Percentiles rank a stretch among this genome's conserved stretches.
phyloP scores from a whole-genome alignment of 2,797 vertebrate genomes.

The Merluccius polli region DNA sequence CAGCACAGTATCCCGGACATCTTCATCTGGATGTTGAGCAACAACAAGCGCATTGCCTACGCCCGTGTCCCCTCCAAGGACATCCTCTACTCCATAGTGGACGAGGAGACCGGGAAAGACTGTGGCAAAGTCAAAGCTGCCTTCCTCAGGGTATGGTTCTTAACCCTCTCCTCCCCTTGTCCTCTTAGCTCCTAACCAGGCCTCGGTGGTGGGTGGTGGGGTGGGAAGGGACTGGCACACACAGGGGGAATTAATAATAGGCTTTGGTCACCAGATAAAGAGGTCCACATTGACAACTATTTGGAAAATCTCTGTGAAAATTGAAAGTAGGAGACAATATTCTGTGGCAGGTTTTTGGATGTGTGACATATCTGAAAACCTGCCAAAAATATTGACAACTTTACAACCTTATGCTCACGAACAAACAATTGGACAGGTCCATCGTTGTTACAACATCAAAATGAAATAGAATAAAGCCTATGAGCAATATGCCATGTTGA shows the following conservation, averaged over 20 bases:
- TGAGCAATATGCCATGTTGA: not conserved
- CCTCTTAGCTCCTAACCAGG: not conserved
- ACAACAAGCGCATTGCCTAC: constrained; percentile 89
- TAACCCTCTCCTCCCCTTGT: not conserved
- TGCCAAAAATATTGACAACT: no score
- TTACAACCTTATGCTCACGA: no score
- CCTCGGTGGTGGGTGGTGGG: not conserved
- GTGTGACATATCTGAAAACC: no score
- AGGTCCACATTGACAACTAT: not conserved
- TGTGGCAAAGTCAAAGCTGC: constrained; percentile 93
- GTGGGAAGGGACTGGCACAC: no score
- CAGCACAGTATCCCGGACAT: constrained; percentile 94
- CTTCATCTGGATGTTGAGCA: constrained; percentile 97
- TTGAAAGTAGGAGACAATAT: not conserved
- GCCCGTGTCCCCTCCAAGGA: constrained; percentile 91
- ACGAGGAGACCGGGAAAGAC: constrained; percentile 93
- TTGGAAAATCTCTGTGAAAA: not conserved
- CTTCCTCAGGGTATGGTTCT: constrained; percentile 84
- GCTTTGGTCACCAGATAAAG: not conserved
- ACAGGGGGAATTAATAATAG: not conserved
- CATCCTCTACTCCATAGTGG: constrained; percentile 89
- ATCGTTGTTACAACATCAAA: not conserved
- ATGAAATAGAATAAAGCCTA: not conserved
- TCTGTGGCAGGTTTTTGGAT: not conserved
- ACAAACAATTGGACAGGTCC: no score